Evolutionary conservation across 2,113 vertebrate species (phyloP).

Genomic region (Macaca fascicularis): DNA sequence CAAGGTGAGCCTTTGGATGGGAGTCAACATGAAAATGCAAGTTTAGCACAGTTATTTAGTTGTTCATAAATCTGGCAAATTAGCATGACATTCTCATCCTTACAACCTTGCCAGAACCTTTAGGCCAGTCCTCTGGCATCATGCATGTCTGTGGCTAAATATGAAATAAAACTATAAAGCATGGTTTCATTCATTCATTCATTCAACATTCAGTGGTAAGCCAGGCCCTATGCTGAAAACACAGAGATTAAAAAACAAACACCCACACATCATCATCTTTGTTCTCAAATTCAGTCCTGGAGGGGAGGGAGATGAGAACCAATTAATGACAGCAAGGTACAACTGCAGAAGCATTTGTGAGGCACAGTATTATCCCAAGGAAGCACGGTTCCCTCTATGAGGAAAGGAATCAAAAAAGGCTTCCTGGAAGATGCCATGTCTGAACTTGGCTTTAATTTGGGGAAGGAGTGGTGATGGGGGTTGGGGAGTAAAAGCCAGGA

Average conservation of each 20-base stretch:
- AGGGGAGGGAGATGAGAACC: not conserved
- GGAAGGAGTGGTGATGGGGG: not conserved
- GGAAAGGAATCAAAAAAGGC: not conserved
- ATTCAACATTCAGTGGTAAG: not conserved
- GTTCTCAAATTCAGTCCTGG: not conserved
- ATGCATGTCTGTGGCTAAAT: not conserved
- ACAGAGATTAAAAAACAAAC: not conserved
- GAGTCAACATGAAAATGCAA: conserved; percentile 19
- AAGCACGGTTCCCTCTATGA: not conserved
- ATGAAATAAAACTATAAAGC: not conserved
- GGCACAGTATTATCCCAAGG: not conserved
- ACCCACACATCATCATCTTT: not conserved
- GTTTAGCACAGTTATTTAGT: not conserved
- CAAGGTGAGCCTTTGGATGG: not conserved
- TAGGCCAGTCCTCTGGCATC: not conserved
- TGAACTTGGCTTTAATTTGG: not conserved
- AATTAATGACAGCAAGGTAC: not conserved
- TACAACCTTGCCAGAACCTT: not conserved
- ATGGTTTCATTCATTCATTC: not conserved
- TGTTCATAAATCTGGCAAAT: conserved; percentile 6
- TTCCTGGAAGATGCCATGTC: not conserved
- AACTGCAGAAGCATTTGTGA: not conserved
- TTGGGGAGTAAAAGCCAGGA: not conserved
- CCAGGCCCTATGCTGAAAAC: not conserved
- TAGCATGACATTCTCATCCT: not conserved